Conservation (phyloP, 1,140 invertebrate species). For the Hesperophylax magnus region DNA sequence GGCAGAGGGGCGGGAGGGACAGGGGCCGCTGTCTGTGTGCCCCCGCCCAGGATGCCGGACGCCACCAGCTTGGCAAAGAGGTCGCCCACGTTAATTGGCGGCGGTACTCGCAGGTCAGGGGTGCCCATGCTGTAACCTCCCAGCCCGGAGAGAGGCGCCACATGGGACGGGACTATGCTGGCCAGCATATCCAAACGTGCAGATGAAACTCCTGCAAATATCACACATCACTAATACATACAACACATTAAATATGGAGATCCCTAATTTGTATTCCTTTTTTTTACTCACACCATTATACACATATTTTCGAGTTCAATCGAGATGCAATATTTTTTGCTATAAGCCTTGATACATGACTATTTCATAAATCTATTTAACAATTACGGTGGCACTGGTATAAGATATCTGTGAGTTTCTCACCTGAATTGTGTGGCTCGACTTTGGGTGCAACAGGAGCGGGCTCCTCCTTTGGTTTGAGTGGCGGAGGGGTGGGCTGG, state of each 20-base stretch:
- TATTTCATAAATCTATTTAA: too few relatives aligned
- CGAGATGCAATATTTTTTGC: too few relatives aligned
- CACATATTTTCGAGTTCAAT: too few relatives aligned
- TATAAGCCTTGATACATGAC: too few relatives aligned
- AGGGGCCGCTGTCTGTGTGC: constrained; percentile 19
- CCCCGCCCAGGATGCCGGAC: constrained; percentile 78
- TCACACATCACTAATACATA: too few relatives aligned
- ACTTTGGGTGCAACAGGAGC: not conserved
- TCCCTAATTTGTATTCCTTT: too few relatives aligned
- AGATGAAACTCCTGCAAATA: constrained; percentile 39
- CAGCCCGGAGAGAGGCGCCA: constrained; percentile 72
- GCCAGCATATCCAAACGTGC: constrained; percentile 75
- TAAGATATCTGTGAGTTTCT: too few relatives aligned
- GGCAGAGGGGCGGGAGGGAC: constrained; percentile 1
- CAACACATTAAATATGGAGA: too few relatives aligned
- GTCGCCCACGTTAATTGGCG: constrained; percentile 82
- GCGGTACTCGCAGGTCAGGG: constrained; percentile 57
- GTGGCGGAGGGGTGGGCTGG: not conserved
- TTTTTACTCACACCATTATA: too few relatives aligned
- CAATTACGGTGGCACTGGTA: too few relatives aligned
- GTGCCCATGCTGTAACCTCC: constrained; percentile 67
- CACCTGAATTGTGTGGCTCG: too few relatives aligned
- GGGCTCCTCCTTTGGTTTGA: not conserved
- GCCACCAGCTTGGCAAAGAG: constrained; percentile 87
- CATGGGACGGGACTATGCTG: constrained; percentile 75